These are phyloP conservation scores for Planococcus citri DNA, from an alignment of 1,140 invertebrate genomes.

Conservation along the genomic window DNA sequence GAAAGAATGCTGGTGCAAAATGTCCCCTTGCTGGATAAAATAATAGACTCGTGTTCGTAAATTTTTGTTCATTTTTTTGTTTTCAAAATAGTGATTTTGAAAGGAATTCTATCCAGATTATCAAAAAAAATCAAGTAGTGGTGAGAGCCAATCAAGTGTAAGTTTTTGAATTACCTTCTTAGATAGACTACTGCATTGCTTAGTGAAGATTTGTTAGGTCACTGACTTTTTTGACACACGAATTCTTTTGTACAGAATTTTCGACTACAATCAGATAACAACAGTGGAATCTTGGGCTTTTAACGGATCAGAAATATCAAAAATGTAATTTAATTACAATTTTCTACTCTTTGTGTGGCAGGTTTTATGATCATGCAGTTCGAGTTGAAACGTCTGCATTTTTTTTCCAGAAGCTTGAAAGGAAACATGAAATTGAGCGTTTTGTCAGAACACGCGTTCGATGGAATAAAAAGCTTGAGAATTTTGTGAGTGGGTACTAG, in stretches of 20 bases:
- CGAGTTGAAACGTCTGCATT: background rate
- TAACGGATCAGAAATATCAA: conserved; percentile 48
- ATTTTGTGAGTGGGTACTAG: conserved; percentile 41
- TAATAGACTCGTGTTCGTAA: too few species aligned
- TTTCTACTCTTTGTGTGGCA: too few species aligned
- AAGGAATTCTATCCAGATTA: background rate
- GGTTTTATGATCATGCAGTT: too few species aligned
- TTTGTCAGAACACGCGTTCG: conserved; percentile 51
- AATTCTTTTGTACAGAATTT: conserved; percentile 35
- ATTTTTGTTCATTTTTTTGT: background rate
- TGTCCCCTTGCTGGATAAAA: too few species aligned
- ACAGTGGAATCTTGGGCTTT: conserved; percentile 48
- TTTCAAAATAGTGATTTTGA: background rate
- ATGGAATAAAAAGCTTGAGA: conserved; percentile 44
- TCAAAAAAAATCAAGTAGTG: background rate
- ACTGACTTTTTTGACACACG: too few species aligned
- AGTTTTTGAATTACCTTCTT: too few species aligned
- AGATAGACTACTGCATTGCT: too few species aligned
- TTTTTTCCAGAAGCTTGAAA: conserved; percentile 47
- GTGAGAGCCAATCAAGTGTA: background rate
- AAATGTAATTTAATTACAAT: conserved; percentile 45
- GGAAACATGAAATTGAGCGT: conserved; percentile 46
- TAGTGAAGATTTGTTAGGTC: too few species aligned
- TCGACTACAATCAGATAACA: conserved; percentile 48
- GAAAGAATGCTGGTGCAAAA: too few species aligned